Evolutionary conservation across 2,797 vertebrate species (phyloP).

Genomic region (Limosa lapponica): DNA sequence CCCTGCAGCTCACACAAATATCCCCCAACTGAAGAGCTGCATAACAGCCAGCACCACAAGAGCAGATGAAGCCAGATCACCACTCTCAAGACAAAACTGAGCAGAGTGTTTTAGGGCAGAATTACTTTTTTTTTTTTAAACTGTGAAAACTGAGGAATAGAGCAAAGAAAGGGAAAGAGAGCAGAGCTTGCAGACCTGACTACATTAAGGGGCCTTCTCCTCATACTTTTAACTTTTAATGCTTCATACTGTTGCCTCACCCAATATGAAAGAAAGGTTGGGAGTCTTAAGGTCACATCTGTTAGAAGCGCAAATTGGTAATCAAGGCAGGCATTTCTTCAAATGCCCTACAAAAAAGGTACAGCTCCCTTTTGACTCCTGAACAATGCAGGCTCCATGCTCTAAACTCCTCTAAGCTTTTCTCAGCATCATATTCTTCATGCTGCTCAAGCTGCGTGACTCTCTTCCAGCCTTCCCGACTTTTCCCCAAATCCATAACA

Average conservation of each 20-base stretch:
- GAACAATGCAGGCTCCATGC: background rate
- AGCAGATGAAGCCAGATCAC: background rate
- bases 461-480: background rate
- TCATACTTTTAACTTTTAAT: background rate
- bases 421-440: background rate
- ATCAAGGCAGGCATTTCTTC: background rate
- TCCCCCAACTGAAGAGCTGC: too few relatives aligned
- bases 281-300: background rate
- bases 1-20: background rate
- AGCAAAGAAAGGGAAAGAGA: background rate
- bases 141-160: background rate
- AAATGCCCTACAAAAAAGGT: background rate
- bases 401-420: background rate
- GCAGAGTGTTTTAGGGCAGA: background rate
- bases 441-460: background rate
- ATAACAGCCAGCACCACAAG: background rate
- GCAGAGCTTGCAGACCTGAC: background rate
- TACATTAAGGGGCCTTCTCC: fast-evolving
- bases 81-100: background rate
- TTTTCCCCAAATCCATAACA: fast-evolving
- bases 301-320: background rate
- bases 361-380: background rate
- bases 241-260: background rate
- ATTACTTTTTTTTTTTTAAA: too few relatives aligned
- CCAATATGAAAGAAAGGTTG: background rate